Base-by-base conservation (phyloP, 1,140 invertebrate genomes). In the Penaeus chinensis region DNA sequence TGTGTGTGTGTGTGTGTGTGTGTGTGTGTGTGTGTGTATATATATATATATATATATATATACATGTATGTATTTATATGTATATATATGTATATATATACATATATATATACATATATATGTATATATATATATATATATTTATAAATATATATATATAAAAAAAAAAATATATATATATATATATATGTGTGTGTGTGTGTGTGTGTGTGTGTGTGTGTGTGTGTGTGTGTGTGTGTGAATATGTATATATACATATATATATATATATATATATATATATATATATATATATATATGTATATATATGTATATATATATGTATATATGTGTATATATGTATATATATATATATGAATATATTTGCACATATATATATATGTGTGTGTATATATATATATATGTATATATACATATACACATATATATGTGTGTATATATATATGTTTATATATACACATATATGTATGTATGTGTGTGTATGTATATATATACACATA, bases 101-200 rank as follows among this genome's bases (percentile, higher is more conserved):
- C 5, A 37, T 37, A 37, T 37, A 37, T 37, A 37, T 37, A 37
- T 37, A 37, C 2, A 37, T 37, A 37, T 37, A 37, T 37, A 37
- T 37, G 5, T 37, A 37, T 37, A 37, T 37, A 37, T 37, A 37
- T 37, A 37, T 37, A 37, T 37, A 37, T 5, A 66, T 47, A 11
- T 20, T 22, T 37, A 22, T 27, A 78, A 1, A 78, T 78, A 78
- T 32, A 18, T 32, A 78, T 78, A 78, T 82, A 18, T 82, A 37
- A 69, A 83, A 3, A 69, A 69, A 83, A 69, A 37, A 3, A 66
- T 27, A 71, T 83, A 83, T 83, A 69, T 66, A 66, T 66, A 66
- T 66, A 66, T 66, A 66, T 66, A 24, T 66, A 66, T 66, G 7
- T 66, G 7, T 66, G 7, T 66, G 7, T 66, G 7, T 66, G 2